Evolutionary conservation across 2,797 vertebrate species (phyloP).

Genomic region (Chaetophractus vellerosus): DNA sequence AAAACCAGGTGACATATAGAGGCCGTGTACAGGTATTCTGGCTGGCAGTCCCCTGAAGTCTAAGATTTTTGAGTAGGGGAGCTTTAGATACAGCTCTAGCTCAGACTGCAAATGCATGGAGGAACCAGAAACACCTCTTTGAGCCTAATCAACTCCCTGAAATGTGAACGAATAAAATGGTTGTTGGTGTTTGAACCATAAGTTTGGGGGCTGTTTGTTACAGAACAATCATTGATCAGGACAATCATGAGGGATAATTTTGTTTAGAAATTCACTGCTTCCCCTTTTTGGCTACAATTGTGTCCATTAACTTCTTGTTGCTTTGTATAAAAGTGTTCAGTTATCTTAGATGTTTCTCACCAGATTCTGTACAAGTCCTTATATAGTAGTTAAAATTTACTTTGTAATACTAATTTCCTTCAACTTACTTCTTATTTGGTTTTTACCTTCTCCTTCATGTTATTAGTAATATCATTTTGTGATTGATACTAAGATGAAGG

Average conservation of each 20-base stretch:
- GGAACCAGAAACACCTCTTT: too few species aligned
- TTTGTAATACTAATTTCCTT: neutral
- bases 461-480: constrained; percentile 5
- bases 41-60: neutral
- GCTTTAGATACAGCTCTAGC: neutral
- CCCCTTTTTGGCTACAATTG: neutral
- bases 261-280: neutral
- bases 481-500: neutral
- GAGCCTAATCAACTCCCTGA: neutral
- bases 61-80: neutral
- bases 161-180: neutral
- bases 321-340: neutral
- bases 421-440: neutral
- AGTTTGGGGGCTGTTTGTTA: neutral
- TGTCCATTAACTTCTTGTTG: neutral
- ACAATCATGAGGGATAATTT: neutral
- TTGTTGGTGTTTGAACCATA: neutral
- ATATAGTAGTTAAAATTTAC: neutral
- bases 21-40: too few species aligned
- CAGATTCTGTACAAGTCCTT: neutral
- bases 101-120: neutral
- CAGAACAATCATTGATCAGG: neutral
- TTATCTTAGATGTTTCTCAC: neutral
- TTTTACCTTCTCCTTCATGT: neutral
- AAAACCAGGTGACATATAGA: neutral